These are phyloP conservation scores for Phrynocephalus forsythii DNA, from an alignment of 2,797 vertebrate species.

Conservation along the genomic window DNA sequence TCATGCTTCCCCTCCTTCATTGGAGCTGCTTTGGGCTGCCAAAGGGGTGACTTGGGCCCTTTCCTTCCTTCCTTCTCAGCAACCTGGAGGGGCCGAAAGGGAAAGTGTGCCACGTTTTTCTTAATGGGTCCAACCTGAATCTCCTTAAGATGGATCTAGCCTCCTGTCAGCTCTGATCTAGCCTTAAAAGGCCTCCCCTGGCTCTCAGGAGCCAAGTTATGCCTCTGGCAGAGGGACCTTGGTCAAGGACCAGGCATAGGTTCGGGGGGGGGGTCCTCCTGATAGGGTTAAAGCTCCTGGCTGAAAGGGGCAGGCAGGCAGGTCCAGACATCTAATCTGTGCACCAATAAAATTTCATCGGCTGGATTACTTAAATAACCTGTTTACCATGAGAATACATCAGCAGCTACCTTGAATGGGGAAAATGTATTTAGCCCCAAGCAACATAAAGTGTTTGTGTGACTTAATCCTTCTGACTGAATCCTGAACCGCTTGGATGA, in stretches of 20 bases:
- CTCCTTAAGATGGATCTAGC: too few species aligned
- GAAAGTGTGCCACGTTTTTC: background rate
- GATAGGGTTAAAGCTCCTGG: too few species aligned
- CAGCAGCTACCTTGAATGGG: too few species aligned
- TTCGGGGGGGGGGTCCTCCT: too few species aligned
- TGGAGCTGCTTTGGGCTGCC: background rate
- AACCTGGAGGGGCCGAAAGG: background rate
- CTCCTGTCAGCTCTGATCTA: too few species aligned
- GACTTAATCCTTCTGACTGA: background rate
- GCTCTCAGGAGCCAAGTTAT: too few species aligned
- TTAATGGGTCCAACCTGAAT: background rate
- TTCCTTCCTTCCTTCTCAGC: fast-evolving
- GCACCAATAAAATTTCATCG: too few species aligned
- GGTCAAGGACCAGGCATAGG: too few species aligned
- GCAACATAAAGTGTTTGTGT: background rate
- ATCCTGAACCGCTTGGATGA: background rate
- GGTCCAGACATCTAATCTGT: too few species aligned
- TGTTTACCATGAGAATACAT: background rate
- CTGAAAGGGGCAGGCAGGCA: too few species aligned
- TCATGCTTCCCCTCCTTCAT: background rate
- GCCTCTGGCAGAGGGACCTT: too few species aligned
- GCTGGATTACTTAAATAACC: too few species aligned
- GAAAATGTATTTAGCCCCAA: background rate
- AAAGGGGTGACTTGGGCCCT: conserved; percentile 36
- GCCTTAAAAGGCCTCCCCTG: background rate